These are phyloP conservation scores for Drosophila barbarae DNA, from an alignment of 2,888 invertebrate species.

Conservation along the genomic window DNA sequence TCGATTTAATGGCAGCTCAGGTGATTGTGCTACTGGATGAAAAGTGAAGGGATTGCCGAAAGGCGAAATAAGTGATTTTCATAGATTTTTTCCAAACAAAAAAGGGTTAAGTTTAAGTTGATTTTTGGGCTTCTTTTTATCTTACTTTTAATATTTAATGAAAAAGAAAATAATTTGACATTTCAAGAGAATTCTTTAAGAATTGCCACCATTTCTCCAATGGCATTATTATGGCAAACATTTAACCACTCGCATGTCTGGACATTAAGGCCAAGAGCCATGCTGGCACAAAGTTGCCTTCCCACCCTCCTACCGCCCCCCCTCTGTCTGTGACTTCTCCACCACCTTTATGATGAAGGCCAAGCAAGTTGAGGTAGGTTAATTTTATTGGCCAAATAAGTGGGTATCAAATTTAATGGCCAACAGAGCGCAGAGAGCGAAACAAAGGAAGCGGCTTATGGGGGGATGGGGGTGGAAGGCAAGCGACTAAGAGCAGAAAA, in stretches of 20 bases:
- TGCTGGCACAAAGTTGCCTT: slow-evolving; percentile 1
- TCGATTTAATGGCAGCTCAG: slow-evolving; percentile 4
- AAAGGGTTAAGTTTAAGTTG: background rate
- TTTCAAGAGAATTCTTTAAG: background rate
- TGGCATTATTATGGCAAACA: slow-evolving; percentile 3
- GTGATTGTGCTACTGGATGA: slow-evolving; percentile 7
- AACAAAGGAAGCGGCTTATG: slow-evolving; percentile 12
- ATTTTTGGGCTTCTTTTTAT: background rate
- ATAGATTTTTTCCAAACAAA: background rate
- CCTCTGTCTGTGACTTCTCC: slow-evolving; percentile 7
- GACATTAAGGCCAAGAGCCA: slow-evolving; percentile 23
- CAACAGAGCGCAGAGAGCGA: slow-evolving; percentile 34
- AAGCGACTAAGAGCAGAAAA: slow-evolving; percentile 3
- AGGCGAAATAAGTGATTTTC: background rate
- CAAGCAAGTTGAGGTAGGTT: slow-evolving; percentile 73
- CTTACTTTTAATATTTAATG: background rate
- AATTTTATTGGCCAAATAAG: slow-evolving; percentile 77
- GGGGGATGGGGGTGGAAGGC: background rate
- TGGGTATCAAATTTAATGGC: slow-evolving; percentile 74
- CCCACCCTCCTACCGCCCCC: background rate
- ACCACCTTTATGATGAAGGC: slow-evolving; percentile 35
- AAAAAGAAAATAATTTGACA: background rate
- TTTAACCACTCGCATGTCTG: slow-evolving; percentile 20
- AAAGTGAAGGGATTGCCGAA: slow-evolving; percentile 6
- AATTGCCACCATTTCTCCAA: background rate